phyloP scores from a whole-genome alignment of 2,888 invertebrate species.

The Tethea ocularis region DNA sequence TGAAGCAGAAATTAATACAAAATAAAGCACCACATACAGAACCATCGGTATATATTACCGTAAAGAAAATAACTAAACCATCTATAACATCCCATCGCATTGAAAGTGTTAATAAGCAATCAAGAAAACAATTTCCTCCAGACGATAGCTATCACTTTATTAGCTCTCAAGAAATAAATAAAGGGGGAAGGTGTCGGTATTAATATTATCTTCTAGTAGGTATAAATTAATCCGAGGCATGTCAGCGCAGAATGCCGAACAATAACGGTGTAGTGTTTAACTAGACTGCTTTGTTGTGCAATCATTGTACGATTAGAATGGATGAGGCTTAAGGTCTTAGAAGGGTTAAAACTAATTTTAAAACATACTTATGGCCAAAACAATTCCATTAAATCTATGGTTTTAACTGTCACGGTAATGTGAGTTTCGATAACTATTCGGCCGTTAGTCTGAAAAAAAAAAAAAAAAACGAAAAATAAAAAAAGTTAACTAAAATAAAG shows the following conservation, averaged over 20 bases:
- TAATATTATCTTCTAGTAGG: conserved; percentile 50
- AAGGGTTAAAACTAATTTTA: too few species aligned
- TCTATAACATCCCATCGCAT: conserved; percentile 1
- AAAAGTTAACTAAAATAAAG: too few species aligned
- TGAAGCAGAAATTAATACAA: too few species aligned
- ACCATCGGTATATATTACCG: not conserved
- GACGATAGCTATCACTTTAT: conserved; percentile 56
- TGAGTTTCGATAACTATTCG: too few species aligned
- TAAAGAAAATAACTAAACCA: too few species aligned
- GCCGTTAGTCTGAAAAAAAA: too few species aligned
- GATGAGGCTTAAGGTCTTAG: conserved; percentile 33
- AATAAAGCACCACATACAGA: not conserved
- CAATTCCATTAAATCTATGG: too few species aligned
- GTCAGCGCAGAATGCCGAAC: conserved; percentile 52
- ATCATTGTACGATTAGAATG: conserved; percentile 35
- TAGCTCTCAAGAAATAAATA: conserved; percentile 53
- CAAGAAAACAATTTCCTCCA: conserved; percentile 62
- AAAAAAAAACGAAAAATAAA: too few species aligned
- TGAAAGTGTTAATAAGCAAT: conserved; percentile 60
- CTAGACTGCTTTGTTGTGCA: conserved; percentile 43
- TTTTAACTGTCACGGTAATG: too few species aligned
- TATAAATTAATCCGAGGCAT: conserved; percentile 67
- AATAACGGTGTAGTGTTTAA: conserved; percentile 60
- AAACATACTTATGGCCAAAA: too few species aligned
- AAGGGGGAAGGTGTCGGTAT: conserved; percentile 43